Conservation (phyloP, 1,140 invertebrate species). For the Diploscapter pachys region DNA sequence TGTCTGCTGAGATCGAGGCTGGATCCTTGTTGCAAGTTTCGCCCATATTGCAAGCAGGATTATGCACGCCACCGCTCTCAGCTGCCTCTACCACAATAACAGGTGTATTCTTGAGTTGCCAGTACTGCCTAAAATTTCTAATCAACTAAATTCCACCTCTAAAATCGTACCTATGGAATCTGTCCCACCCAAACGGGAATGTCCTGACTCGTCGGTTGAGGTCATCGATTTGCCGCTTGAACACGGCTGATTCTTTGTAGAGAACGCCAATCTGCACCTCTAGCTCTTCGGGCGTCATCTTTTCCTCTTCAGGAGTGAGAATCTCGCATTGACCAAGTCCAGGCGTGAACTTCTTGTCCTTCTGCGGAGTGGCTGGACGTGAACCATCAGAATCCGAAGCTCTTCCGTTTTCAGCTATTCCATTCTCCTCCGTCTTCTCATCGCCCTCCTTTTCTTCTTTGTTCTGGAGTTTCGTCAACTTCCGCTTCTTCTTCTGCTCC, state of each 20-base stretch:
- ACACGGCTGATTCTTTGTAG: conserved; percentile 6
- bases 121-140: conserved; percentile 23
- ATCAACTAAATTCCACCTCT: too few species aligned
- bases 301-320: conserved; percentile 17
- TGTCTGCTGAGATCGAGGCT: neutral
- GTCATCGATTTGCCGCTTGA: conserved; percentile 21
- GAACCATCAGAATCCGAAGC: neutral
- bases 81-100: conserved; percentile 23
- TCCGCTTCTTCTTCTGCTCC: conserved; percentile 23
- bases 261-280: conserved; percentile 20
- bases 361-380: neutral
- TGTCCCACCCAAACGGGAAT: conserved; percentile 27
- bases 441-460: neutral
- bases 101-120: conserved; percentile 15
- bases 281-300: conserved; percentile 17
- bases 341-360: conserved; percentile 29
- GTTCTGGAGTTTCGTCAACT: conserved; percentile 9
- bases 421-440: conserved; percentile 17
- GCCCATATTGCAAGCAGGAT: conserved; percentile 14
- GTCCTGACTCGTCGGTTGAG: conserved; percentile 20
- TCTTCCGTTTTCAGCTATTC: neutral
- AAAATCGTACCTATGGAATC: conserved; percentile 11
- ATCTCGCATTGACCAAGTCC: conserved; percentile 33
- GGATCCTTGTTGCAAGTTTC: conserved; percentile 13
- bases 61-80: conserved; percentile 7